Percentiles rank a stretch among this genome's conserved stretches.
Evolutionary conservation across 2,113 vertebrate genomes (phyloP).

Genomic region (Dermatemys mawii): DNA sequence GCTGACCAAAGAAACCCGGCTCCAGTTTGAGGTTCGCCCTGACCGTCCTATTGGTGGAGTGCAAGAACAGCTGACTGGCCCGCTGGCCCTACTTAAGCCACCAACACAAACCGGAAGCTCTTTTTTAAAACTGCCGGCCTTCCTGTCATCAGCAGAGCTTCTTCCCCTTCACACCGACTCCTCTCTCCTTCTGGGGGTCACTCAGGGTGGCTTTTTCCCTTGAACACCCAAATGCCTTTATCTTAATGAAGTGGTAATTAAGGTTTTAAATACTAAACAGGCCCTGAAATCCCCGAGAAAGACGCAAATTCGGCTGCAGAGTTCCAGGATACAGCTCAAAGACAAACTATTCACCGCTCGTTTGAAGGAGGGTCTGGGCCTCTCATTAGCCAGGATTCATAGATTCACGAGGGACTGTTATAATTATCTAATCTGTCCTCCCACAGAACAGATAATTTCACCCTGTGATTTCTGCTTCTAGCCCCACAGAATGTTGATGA

Average conservation of each 20-base stretch:
- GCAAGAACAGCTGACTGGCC: no score
- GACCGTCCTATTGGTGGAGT: no score
- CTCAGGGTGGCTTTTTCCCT: not conserved
- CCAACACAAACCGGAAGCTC: no score
- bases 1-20: no score
- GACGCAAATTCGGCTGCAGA: not conserved
- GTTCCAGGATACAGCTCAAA: not conserved
- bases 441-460: not conserved
- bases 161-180: not conserved
- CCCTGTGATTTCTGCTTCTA: not conserved
- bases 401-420: not conserved
- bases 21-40: no score
- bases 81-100: no score
- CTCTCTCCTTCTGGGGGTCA: not conserved
- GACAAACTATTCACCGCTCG: not conserved
- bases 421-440: not conserved
- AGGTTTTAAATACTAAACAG: not conserved
- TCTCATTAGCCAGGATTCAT: not conserved
- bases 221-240: not conserved
- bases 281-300: not conserved
- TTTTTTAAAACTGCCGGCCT: not conserved
- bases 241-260: not conserved
- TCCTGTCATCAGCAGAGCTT: not conserved
- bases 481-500: not conserved
- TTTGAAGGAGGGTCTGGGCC: not conserved